Conservation (phyloP, 2,888 invertebrate species). For the Syrphus vitripennis region DNA sequence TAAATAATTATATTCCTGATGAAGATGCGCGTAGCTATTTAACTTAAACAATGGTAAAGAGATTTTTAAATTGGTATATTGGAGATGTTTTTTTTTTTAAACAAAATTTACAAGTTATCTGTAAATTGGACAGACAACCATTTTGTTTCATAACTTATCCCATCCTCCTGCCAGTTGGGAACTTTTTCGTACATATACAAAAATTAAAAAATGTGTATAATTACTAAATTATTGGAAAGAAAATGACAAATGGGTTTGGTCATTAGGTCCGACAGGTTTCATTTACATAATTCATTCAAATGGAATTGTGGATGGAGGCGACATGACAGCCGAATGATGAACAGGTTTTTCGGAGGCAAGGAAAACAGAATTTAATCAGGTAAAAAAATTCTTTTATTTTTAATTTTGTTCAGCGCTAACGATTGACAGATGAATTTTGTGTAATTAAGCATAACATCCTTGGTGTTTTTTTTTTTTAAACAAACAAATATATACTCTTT, state of each 20-base stretch:
- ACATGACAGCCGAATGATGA: neutral
- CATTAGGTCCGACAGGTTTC: conserved; percentile 68
- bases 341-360: conserved; percentile 49
- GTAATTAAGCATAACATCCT: conserved; percentile 48
- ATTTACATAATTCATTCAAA: conserved; percentile 70
- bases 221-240: conserved; percentile 70
- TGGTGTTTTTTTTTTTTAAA: neutral
- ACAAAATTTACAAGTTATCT: neutral
- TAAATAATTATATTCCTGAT: conserved; percentile 21
- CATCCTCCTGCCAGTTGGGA: neutral
- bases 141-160: conserved; percentile 45
- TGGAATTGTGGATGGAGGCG: conserved; percentile 51
- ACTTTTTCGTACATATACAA: neutral
- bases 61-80: neutral
- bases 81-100: neutral
- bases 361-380: conserved; percentile 34
- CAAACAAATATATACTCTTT: neutral
- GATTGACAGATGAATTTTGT: conserved; percentile 52
- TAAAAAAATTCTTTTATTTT: conserved; percentile 24
- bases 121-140: conserved; percentile 13
- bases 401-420: conserved; percentile 28
- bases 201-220: conserved; percentile 24
- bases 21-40: conserved; percentile 6
- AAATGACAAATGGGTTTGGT: conserved; percentile 71
- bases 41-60: neutral